Percentiles rank a stretch among this genome's conserved stretches.
phyloP scores from a whole-genome alignment of 92 coral and sea anemone species.

The Phenganax marumi region DNA sequence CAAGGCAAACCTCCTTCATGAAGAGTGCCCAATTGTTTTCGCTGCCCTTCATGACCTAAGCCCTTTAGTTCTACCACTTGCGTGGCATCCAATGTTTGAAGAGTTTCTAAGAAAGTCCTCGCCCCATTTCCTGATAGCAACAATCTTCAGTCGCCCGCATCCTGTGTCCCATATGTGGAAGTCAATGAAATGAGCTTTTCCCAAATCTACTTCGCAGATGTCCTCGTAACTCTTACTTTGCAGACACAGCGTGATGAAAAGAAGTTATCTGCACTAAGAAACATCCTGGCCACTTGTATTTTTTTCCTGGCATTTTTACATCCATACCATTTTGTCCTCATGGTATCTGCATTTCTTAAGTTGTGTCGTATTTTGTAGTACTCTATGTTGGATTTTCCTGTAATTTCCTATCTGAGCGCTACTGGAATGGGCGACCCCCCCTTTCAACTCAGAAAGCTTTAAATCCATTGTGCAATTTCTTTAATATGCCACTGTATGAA shows the following conservation, averaged over 20 bases:
- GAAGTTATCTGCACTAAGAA: not conserved
- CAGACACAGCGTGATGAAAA: not conserved
- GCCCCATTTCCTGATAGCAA: not conserved
- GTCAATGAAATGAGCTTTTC: too few relatives aligned
- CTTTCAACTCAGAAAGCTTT: too few relatives aligned
- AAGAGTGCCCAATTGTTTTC: slow-evolving; percentile 11
- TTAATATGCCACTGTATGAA: too few relatives aligned
- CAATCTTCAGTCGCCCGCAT: too few relatives aligned
- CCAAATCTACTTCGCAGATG: not conserved
- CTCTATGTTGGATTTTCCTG: too few relatives aligned
- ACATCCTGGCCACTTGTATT: not conserved
- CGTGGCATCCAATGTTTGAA: slow-evolving; percentile 10
- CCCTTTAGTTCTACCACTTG: not conserved
- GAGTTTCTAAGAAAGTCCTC: not conserved
- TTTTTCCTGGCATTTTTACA: not conserved
- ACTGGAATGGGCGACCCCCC: too few relatives aligned
- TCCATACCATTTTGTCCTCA: not conserved
- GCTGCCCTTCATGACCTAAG: not conserved
- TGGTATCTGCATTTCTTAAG: not conserved
- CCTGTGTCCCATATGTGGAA: too few relatives aligned
- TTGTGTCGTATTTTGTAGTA: not conserved
- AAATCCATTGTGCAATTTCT: too few relatives aligned
- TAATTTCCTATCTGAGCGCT: too few relatives aligned
- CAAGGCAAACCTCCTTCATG: not conserved
- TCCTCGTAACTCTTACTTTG: not conserved